Conservation (phyloP, 64 coral and sea anemone genomes). For the Actinia tenebrosa region DNA sequence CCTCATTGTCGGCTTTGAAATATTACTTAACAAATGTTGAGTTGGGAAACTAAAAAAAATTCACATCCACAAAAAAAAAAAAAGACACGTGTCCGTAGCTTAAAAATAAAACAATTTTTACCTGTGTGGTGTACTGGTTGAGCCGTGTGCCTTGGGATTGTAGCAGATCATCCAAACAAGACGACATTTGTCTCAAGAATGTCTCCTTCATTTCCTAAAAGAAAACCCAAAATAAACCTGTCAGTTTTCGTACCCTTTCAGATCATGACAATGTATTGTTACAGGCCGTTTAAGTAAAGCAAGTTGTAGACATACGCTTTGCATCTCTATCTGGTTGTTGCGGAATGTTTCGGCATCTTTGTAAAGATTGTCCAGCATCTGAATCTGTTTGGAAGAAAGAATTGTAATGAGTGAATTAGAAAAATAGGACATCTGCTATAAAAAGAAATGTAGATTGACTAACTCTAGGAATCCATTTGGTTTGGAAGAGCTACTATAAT, state of each 20-base stretch:
- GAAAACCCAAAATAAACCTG: neutral
- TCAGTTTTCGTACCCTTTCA: neutral
- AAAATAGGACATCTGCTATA: no score
- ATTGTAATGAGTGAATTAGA: no score
- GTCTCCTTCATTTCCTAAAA: slow-evolving; percentile 30
- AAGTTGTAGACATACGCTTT: slow-evolving; percentile 19
- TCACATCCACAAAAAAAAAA: no score
- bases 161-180: slow-evolving; percentile 23
- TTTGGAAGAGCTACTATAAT: no score
- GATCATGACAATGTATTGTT: neutral
- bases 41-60: no score
- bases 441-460: no score
- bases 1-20: no score
- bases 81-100: no score
- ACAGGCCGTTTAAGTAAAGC: neutral
- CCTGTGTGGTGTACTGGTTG: neutral
- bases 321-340: slow-evolving; percentile 20
- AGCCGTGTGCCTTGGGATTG: neutral
- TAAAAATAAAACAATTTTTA: neutral
- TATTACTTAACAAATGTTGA: no score
- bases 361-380: slow-evolving; percentile 24
- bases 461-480: no score
- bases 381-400: slow-evolving; percentile 7
- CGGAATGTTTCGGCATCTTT: slow-evolving; percentile 18
- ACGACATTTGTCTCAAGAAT: slow-evolving; percentile 39